phyloP scores from a whole-genome alignment of 2,113 vertebrate genomes.

The Micronycteris hirsuta region DNA sequence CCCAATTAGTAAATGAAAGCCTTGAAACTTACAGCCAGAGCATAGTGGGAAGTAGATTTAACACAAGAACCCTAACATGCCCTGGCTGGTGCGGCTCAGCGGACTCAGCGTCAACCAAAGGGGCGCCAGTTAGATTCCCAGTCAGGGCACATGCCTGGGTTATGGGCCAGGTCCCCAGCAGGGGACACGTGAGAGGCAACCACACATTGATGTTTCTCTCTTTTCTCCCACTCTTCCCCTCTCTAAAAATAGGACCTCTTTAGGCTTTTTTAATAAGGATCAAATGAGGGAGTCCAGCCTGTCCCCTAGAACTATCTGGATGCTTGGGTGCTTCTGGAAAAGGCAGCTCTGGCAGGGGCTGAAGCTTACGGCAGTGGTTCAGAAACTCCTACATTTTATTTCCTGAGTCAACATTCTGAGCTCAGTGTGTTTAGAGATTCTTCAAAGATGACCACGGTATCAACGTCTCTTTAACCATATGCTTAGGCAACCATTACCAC shows the following conservation, averaged over 20 bases:
- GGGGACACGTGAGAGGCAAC: too few species aligned
- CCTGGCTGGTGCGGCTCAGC: too few species aligned
- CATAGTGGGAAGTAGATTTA: not conserved
- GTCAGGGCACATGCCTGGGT: too few species aligned
- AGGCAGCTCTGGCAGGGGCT: not conserved
- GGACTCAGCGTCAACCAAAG: too few species aligned
- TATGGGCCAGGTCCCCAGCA: too few species aligned
- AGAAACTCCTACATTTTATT: not conserved
- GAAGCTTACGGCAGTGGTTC: not conserved
- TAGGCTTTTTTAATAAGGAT: not conserved
- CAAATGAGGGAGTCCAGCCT: not conserved
- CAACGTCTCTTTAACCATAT: not conserved
- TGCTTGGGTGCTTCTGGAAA: constrained; percentile 34
- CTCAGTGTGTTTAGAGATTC: not conserved
- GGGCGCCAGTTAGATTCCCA: too few species aligned
- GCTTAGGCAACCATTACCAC: not conserved
- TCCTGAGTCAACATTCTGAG: not conserved
- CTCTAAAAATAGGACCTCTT: not conserved
- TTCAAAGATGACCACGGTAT: not conserved
- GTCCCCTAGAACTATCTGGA: too few species aligned
- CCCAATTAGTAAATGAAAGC: not conserved
- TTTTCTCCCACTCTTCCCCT: too few species aligned
- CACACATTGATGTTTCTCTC: too few species aligned
- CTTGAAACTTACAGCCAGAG: not conserved
- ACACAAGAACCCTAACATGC: not conserved